These are phyloP conservation scores for Meta bourneti DNA, from an alignment of 2,888 invertebrate species.

Conservation along the genomic window DNA sequence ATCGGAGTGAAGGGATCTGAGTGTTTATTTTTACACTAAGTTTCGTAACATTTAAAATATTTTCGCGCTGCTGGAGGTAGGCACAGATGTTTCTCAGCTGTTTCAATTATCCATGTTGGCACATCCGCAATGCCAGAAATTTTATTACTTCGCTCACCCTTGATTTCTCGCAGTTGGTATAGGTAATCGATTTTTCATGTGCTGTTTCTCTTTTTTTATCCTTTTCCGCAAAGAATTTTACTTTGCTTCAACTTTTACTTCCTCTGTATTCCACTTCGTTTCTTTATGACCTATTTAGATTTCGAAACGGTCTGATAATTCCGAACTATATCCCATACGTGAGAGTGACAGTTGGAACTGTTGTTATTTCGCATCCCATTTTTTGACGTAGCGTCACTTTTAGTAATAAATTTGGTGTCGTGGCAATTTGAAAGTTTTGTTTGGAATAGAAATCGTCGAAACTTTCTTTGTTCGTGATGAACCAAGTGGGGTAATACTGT, in stretches of 20 bases:
- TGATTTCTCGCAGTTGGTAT: conserved; percentile 43
- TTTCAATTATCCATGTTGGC: conserved; percentile 75
- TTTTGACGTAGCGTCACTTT: conserved; percentile 52
- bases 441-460: neutral
- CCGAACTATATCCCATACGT: conserved; percentile 55
- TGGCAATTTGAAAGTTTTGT: conserved; percentile 43
- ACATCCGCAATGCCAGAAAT: conserved; percentile 67
- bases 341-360: conserved; percentile 70
- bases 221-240: conserved; percentile 2
- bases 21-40: neutral
- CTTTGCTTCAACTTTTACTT: conserved; percentile 57
- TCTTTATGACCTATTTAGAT: conserved; percentile 73
- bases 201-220: neutral
- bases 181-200: conserved; percentile 15
- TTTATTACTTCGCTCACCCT: conserved; percentile 67
- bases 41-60: conserved; percentile 23
- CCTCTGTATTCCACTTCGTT: conserved; percentile 29
- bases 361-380: conserved; percentile 50
- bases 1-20: neutral
- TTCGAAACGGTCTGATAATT: conserved; percentile 75
- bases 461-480: neutral
- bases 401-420: conserved; percentile 49
- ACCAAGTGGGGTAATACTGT: neutral
- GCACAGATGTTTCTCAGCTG: conserved; percentile 71
- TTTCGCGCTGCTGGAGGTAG: conserved; percentile 55